Evolutionary conservation across 2,888 invertebrate genomes (phyloP).

Genomic region (Lepetodrilus schrolli): DNA sequence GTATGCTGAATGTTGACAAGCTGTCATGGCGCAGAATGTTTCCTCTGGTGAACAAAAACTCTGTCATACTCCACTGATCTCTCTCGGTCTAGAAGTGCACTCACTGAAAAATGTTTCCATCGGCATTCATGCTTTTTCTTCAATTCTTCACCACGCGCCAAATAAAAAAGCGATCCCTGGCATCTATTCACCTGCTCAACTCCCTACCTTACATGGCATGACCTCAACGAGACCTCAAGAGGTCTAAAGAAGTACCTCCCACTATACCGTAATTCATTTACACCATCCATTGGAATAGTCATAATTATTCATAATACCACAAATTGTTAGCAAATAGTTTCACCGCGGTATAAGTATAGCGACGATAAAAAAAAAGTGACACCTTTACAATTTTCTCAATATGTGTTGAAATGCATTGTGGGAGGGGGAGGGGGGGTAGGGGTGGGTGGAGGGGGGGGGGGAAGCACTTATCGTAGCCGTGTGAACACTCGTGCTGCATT

Average conservation of each 20-base stretch:
- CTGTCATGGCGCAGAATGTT: background rate
- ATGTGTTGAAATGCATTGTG: background rate
- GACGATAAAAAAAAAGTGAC: background rate
- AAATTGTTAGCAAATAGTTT: slow-evolving; percentile 20
- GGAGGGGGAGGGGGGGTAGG: too few relatives aligned
- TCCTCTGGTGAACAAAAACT: background rate
- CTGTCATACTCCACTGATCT: background rate
- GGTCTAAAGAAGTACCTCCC: too few relatives aligned
- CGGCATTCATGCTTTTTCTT: background rate
- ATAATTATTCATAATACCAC: slow-evolving; percentile 16
- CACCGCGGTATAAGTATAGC: background rate
- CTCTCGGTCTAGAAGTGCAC: slow-evolving; percentile 7
- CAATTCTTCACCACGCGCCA: background rate
- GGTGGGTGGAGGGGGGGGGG: too few relatives aligned
- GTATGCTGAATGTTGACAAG: background rate
- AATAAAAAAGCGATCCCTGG: background rate
- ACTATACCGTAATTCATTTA: too few relatives aligned
- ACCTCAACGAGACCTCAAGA: too few relatives aligned
- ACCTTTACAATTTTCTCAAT: slow-evolving; percentile 4
- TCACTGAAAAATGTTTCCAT: background rate
- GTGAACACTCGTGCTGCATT: background rate
- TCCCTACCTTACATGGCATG: too few relatives aligned
- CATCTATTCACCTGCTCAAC: too few relatives aligned
- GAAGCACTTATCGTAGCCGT: background rate
- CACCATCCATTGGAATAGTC: too few relatives aligned